phyloP scores from a whole-genome alignment of 2,113 vertebrate species.

The Cnemophilus loriae region DNA sequence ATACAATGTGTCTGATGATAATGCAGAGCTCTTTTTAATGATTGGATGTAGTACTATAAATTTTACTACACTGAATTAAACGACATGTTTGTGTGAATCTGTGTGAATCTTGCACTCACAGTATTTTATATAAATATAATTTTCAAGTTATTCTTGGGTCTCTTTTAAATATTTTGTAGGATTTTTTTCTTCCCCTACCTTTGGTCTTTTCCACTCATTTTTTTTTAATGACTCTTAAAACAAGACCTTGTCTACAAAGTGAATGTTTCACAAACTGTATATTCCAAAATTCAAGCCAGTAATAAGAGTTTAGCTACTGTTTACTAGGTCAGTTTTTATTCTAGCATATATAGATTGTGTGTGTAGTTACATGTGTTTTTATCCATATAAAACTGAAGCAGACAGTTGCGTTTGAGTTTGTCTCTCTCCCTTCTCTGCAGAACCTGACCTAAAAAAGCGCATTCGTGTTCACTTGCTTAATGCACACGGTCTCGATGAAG shows the following conservation, averaged over 20 bases:
- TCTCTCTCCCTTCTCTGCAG: slow-evolving; percentile 61
- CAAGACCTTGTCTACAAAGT: neutral
- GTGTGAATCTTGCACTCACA: neutral
- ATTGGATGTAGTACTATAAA: neutral
- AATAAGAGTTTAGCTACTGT: neutral
- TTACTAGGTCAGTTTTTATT: neutral
- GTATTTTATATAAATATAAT: neutral
- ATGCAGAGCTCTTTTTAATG: neutral
- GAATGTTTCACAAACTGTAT: neutral
- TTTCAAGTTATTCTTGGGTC: neutral
- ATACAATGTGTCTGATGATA: neutral
- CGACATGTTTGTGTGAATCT: neutral
- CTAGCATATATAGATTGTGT: neutral
- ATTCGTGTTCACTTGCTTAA: slow-evolving; percentile 95
- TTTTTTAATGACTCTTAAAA: neutral
- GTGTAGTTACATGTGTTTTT: neutral
- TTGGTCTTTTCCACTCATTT: neutral
- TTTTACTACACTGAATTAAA: neutral
- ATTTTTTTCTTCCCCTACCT: neutral
- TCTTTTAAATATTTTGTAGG: neutral
- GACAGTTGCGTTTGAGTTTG: neutral
- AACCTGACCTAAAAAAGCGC: slow-evolving; percentile 92
- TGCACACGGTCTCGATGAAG: slow-evolving; percentile 94
- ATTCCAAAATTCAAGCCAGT: neutral
- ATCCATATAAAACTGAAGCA: neutral